Base-by-base conservation (phyloP, 2,888 invertebrate genomes). In the Chloroclystis v-ata region DNA sequence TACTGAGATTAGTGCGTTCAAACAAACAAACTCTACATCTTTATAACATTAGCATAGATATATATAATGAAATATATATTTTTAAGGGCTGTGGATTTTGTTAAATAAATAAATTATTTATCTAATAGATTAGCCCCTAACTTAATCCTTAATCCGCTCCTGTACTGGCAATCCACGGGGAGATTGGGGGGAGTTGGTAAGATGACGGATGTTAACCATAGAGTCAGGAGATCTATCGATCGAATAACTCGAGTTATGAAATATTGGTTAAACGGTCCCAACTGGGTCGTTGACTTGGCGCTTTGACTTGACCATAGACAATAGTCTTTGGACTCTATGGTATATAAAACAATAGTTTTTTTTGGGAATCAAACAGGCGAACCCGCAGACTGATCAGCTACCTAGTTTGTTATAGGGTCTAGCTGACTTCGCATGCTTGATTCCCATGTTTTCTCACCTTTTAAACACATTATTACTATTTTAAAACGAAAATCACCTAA, bases 181-280 rank as follows among this genome's bases (percentile, higher is more conserved):
- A 25, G 25, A 20, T 20, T 37, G 46, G 50, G 50, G 43, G 46
- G 32, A 42, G 38, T 20, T n/a, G n/a, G n/a, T 30, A 43, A 50
- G 50, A 40, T 46, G 50, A 50, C 35, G 28, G 50, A 50, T 46
- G 39, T 43, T 46, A 46, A 47, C 38, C 46, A 50, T 47, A 11
- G 41, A 11, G 29, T 25, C 29, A 13, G 39, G 47, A 49, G 53
- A 52, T 56, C 47, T 47, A 56, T 54, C 38, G 52, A 53, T 56
- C 26, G 33, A 33, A 42, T 48, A 47, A 28, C 46, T 43, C 39
- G 41, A 45, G 46, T 52, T 54, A 28, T 46, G 43, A 51, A 52
- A 43, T 54, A 53, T 49, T 53, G 29, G 46, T 39, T 48, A 43
- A 33, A 48, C 40, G 49, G 35, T 43, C 13, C 39, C 46, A 46